A percentile compares a stretch with the other conserved stretches of the same genome.
phyloP scores from a whole-genome alignment of 2,888 invertebrate genomes.

The Eilema depressum region DNA sequence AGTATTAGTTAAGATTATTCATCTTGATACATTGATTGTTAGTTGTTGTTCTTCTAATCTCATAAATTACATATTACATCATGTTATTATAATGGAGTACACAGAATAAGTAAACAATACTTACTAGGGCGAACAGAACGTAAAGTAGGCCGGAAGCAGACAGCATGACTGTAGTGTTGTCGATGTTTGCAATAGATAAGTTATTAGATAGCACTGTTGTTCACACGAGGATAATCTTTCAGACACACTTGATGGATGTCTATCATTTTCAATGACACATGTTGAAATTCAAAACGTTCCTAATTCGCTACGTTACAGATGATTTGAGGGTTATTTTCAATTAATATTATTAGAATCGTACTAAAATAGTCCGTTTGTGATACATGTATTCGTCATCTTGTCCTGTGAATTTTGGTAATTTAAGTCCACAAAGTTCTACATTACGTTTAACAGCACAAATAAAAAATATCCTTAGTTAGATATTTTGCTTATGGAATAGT shows the following conservation, averaged over 20 bases:
- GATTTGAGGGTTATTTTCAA: conserved; percentile 38
- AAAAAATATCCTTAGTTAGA: conserved; percentile 14
- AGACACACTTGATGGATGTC: conserved; percentile 50
- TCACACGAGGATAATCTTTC: conserved; percentile 56
- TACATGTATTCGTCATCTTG: background rate
- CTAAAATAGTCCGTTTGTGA: conserved; percentile 26
- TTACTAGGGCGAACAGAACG: conserved; percentile 64
- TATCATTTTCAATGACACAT: conserved; percentile 51
- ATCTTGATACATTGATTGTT: conserved; percentile 42
- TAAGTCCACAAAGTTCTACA: background rate
- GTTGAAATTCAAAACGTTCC: conserved; percentile 46
- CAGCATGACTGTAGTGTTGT: conserved; percentile 61
- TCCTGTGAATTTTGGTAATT: background rate
- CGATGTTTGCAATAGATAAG: conserved; percentile 57
- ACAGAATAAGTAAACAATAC: conserved; percentile 59
- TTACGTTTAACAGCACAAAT: background rate
- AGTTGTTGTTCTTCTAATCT: conserved; percentile 32
- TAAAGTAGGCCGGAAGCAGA: conserved; percentile 68
- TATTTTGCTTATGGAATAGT: conserved; percentile 14
- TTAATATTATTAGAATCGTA: conserved; percentile 7
- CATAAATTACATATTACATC: conserved; percentile 34
- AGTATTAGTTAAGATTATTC: conserved; percentile 48
- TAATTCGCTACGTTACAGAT: conserved; percentile 33
- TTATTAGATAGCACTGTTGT: conserved; percentile 56
- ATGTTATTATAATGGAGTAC: conserved; percentile 29